Evolutionary conservation across 2,797 vertebrate genomes (phyloP).

Genomic region (Hippocampus kuda): DNA sequence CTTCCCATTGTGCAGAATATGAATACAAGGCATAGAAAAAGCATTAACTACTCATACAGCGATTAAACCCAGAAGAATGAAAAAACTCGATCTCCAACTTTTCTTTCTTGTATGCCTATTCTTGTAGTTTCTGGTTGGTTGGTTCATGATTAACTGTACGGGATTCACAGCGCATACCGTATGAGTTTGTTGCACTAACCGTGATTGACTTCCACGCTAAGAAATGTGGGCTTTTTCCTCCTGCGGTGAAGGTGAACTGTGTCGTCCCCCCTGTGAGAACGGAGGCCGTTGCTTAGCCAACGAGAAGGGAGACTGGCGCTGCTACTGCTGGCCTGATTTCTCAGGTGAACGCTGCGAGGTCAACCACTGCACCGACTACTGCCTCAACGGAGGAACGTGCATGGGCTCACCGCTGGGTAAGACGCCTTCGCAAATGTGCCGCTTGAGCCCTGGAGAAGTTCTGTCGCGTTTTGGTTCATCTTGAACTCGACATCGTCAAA

Average conservation of each 20-base stretch:
- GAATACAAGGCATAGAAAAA: no score
- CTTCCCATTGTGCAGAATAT: background rate
- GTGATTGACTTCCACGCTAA: conserved; percentile 14
- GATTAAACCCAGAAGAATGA: no score
- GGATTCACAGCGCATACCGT: background rate
- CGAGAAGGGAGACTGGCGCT: conserved; percentile 87
- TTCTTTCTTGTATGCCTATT: background rate
- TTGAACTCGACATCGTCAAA: background rate
- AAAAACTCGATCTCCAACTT: background rate
- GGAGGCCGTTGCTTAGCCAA: conserved; percentile 92
- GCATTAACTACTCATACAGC: no score
- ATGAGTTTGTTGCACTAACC: background rate
- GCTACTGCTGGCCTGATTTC: conserved; percentile 96
- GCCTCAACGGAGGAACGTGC: conserved; percentile 92
- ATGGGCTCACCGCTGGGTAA: conserved; percentile 85
- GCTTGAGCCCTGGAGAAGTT: background rate
- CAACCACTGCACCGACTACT: conserved; percentile 93
- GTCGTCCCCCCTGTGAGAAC: conserved; percentile 86
- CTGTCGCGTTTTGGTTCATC: background rate
- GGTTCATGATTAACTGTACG: background rate
- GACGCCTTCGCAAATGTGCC: conserved; percentile 16
- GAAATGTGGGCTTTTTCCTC: conserved; percentile 17
- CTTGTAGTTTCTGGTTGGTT: background rate
- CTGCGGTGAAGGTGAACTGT: conserved; percentile 76
- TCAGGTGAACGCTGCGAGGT: conserved; percentile 92